Evolutionary conservation across 92 coral and sea anemone species (phyloP), one percentile per base, ranked within the genome.

Genomic region (Desmophyllum pertusum): DNA sequence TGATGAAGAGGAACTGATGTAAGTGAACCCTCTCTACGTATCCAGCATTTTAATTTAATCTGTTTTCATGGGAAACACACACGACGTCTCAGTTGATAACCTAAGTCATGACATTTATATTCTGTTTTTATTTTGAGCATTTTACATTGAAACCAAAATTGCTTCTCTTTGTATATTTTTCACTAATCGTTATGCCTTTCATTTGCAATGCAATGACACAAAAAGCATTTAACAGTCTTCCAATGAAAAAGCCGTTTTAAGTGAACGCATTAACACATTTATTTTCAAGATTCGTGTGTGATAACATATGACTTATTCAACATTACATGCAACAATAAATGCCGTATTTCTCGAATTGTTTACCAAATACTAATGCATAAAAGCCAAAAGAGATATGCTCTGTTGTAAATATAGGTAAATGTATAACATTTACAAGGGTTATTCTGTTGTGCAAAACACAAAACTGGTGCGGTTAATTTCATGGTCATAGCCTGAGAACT

Each of bases 171-270:
- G 65, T 25, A 5, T 27, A 27, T 59, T 25, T 48, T 48, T 48
- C 53, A 48, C 15, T 27, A 25, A 59, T 27, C 25, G 65, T 59
- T 33, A 13, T 17, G 3, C 35, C 14, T 25, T 59, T 57, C 65
- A 59, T 17, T 59, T 0, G 11, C 65, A 59, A 23, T 31, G 65
- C 65, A 59, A 59, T 59, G 35, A 1, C 65, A 59, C 2, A 59
- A n/a, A n/a, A 59, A 29, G n/a, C 65, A 59, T 59, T 59, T 59
- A 59, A 25, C 65, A 59, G n/a, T 27, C 65, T 51, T 51, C 57
- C 21, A 48, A 72, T 70, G 52, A 39, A n/a, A 70, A 70, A n/a
- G 75, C 52, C 42, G 31, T 41, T 70, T 21, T 42, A 70, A 70
- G 10, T 19, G 52, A 40, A 59, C 10, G 27, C 30, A 59, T 59